Evolutionary conservation across 1,140 invertebrate species (phyloP), one percentile per base, ranked within the genome.

Genomic region (Cataglyphis hispanica): DNA sequence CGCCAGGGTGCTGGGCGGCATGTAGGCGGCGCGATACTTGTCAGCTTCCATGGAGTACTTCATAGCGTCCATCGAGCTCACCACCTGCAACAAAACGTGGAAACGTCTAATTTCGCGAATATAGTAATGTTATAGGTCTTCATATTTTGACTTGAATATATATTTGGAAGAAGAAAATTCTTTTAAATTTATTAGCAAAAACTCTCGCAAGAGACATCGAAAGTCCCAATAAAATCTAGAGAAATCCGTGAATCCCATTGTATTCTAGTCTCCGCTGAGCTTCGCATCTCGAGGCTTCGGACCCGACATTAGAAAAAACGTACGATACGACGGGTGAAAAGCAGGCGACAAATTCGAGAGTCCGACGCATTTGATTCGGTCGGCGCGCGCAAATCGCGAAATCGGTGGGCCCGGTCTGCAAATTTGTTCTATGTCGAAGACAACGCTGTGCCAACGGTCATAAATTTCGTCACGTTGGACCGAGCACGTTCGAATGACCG

Each of bases 1-100:
- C 66, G 96, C 95, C n/a, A 96, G 92, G 5, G 95, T 95, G 63
- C 95, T 96, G 1, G 96, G 96, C 1, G 96, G 96, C 95, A 96
- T 96, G 94, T 97, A 97, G 0, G 96, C 95, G 7, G 96, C 96
- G 50, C 97, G 95, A 93, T 97, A 97, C 85, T 97, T 97, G 83
- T 97, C 97, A 0, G 97, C 96, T 86, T 97, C 97, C 95, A 97
- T 96, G 7, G 97, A 97, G 92, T 97, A 97, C 91, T 97, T 97
- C 96, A 97, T 97, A 3, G 96, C 96, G 90, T 97, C 97, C 97
- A 97, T 97, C 64, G 97, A 96, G 72, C 96, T 96, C 1, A 97
- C 96, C 69, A 97, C 96, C 97, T 97, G 96, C 0, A 91, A 91
- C 84, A 90, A 0, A 22, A 60, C 11, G 11, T 27, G 5, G 3